Base-by-base conservation (phyloP, 2,113 vertebrate genomes). In the Ciconia maguari region DNA sequence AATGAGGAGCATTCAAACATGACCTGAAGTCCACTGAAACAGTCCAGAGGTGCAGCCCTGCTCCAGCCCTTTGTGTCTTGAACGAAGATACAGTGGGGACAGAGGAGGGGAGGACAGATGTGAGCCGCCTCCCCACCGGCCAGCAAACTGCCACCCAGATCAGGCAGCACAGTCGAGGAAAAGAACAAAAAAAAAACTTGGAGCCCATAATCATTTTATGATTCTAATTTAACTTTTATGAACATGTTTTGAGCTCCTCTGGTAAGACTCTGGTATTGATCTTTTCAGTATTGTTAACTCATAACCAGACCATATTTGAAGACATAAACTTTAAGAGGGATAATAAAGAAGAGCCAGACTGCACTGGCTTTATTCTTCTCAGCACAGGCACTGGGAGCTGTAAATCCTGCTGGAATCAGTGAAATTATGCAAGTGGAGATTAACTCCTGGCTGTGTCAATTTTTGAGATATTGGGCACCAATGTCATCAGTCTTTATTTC, bases 301-400 rank as follows among this genome's bases (percentile, higher is more conserved):
- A 97, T 97, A 98, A 98, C 96, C 93, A 98, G 97, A 97, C 95
- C 96, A 94, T 97, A 98, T 98, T 97, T 98, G 97, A 98, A 98
- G 96, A 93, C 95, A 98, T 98, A 98, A 98, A 98, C 86, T 98
- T 98, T 97, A 98, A 98, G 92, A 96, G 96, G 90, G 93, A 89
- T 95, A 97, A 97, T 98, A 98, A 98, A 98, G 94, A 95, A 97
- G 48, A 97, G 71, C 90, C 89, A 96, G 94, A 90, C 94, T 76
- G 78, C 83, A 64, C 91, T 55, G 54, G 81, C 92, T 86, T 94
- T 93, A 29, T 95, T 93, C 96, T 94, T 97, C 83, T 90, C 49
- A 69, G 60, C 55, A 69, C 57, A 85, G 85, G 88, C 72, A 90
- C 77, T 32, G 34, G 76, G 93, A 95, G 92, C 70, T 87, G 94